A percentile compares a stretch with the other conserved stretches of the same genome.
phyloP scores from a whole-genome alignment of 2,888 invertebrate species.

The Rotaria magnacalcarata region DNA sequence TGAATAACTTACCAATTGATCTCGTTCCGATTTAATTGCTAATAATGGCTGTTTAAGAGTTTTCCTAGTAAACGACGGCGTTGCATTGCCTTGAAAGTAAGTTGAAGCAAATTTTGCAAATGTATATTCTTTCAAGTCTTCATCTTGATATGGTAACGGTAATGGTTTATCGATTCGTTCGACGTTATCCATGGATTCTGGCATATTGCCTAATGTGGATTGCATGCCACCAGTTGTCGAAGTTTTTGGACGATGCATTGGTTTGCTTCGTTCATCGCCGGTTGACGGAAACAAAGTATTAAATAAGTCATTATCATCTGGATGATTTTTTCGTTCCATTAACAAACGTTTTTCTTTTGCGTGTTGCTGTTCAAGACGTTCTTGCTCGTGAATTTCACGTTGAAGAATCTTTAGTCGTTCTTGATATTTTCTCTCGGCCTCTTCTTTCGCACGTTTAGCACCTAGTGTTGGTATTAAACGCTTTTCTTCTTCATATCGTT shows the following conservation, averaged over 20 bases:
- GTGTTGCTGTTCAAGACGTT: not conserved
- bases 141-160: conserved; percentile 66
- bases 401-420: conserved; percentile 39
- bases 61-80: conserved; percentile 86
- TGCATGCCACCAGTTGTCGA: not conserved
- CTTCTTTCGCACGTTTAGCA: conserved; percentile 86
- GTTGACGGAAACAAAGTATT: conserved; percentile 43
- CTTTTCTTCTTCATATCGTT: conserved; percentile 82
- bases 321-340: not conserved
- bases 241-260: not conserved
- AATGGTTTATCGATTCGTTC: conserved; percentile 48
- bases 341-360: conserved; percentile 30
- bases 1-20: conserved; percentile 67
- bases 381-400: conserved; percentile 37
- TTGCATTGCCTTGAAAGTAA: conserved; percentile 87
- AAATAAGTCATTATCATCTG: conserved; percentile 42
- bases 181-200: not conserved
- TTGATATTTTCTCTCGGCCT: conserved; percentile 69
- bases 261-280: conserved; percentile 1
- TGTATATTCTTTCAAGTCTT: conserved; percentile 87
- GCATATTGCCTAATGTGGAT: conserved; percentile 36
- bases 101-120: conserved; percentile 98
- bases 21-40: conserved; percentile 86
- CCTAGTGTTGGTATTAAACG: conserved; percentile 81
- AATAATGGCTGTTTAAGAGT: conserved; percentile 87